These are phyloP conservation scores for Coleophora flavipennella DNA, from an alignment of 2,888 invertebrate genomes.

Conservation along the genomic window DNA sequence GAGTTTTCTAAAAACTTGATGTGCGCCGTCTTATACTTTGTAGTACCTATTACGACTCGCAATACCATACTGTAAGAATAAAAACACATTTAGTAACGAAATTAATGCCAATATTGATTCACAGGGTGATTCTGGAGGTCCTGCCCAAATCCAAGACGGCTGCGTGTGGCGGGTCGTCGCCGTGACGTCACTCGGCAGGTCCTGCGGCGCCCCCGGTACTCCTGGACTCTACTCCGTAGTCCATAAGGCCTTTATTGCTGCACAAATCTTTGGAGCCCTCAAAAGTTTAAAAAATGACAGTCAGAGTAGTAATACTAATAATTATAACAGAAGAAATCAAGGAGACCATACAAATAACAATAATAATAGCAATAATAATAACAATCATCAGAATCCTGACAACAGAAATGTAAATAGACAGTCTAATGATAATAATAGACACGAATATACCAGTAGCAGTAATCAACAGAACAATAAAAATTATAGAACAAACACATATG, in stretches of 20 bases:
- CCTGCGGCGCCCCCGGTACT: conserved; percentile 51
- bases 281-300: not conserved
- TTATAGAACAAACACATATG: not conserved
- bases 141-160: conserved; percentile 53
- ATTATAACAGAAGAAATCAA: not conserved
- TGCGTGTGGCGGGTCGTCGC: conserved; percentile 55
- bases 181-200: conserved; percentile 52
- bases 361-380: conserved; percentile 1
- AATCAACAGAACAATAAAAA: not conserved
- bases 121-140: conserved; percentile 63
- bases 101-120: not conserved
- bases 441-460: not conserved
- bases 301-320: not conserved
- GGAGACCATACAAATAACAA: not conserved
- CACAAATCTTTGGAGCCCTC: conserved; percentile 5
- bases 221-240: conserved; percentile 51
- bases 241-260: conserved; percentile 11
- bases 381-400: not conserved
- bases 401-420: not conserved
- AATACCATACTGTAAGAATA: no score
- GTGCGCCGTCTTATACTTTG: no score
- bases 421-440: not conserved
- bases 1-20: no score
- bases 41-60: no score
- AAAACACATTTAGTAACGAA: no score